Evolutionary conservation across 1,140 invertebrate species (phyloP), one percentile per base, ranked within the genome.

Genomic region (Pseudomyrmex sp.): DNA sequence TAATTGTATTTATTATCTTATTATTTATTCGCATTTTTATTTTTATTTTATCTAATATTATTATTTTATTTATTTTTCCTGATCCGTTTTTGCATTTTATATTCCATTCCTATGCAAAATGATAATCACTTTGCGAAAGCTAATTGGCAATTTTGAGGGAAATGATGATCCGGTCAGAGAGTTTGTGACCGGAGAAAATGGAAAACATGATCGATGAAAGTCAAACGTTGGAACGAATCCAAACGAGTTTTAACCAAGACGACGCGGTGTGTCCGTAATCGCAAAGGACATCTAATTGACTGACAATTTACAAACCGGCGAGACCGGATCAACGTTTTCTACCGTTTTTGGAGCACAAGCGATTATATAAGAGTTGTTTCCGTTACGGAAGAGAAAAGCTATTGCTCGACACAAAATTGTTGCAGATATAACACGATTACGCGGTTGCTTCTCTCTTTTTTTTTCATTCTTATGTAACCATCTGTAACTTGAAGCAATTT

Each of bases 141-240:
- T 54, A 70, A 15, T 73, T 52, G n/a, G 35, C 20, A 66, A 82
- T 87, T 89, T 88, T 88, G 59, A 88, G 63, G 74, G 70, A 86
- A 89, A 84, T 82, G 65, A 88, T 88, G 80, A 69, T 54, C 63
- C 18, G 69, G 73, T 75, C 79, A 85, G 35, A 35, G 35, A 35
- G 23, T 46, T 62, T 35, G 77, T 46, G n/a, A 82, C n/a, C 46
- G 61, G 72, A 85, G 84, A 75, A 89, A 89, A 89, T 86, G 48
- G 61, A 66, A 4, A 59, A 65, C 69, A 54, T 61, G 84, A 46
- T 74, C 84, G 77, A 89, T 83, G 88, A 89, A 89, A 89, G 88
- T 89, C 66, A 62, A 72, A 54, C 10, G 20, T 89, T 89, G 88
- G 88, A 89, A 84, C 44, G 8, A 35, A 69, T 86, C 88, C 88